phyloP scores from a whole-genome alignment of 2,797 vertebrate species.

The Florisuga fusca region DNA sequence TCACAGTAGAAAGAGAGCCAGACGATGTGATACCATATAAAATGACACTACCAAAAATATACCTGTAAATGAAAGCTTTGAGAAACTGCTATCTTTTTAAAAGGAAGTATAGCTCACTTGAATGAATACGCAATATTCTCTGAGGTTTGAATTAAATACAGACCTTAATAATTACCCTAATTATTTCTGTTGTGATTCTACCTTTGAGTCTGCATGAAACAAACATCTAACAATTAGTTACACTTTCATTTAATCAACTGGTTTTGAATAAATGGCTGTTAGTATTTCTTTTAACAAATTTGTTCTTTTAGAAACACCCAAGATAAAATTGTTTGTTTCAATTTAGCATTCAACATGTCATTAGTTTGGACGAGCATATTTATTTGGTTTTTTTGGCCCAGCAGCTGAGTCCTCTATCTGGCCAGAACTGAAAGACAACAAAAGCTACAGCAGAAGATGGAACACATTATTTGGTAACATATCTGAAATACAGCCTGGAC shows the following conservation, averaged over 20 bases:
- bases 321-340: constrained; percentile 53
- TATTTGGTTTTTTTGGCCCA: constrained; percentile 34
- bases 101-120: constrained; percentile 41
- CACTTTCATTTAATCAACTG: constrained; percentile 56
- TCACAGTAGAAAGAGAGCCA: constrained; percentile 45
- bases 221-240: constrained; percentile 71
- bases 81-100: constrained; percentile 24
- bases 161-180: constrained; percentile 76
- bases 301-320: constrained; percentile 59
- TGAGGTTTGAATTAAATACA: constrained; percentile 70
- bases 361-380: constrained; percentile 40
- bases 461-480: constrained; percentile 61
- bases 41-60: constrained; percentile 61
- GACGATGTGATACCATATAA: constrained; percentile 49
- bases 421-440: background rate
- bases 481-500: constrained; percentile 56
- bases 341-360: constrained; percentile 40
- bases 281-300: constrained; percentile 43
- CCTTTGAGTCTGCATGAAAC: constrained; percentile 75
- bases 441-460: constrained; percentile 61
- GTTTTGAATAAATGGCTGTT: constrained; percentile 58
- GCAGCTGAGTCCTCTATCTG: constrained; percentile 32
- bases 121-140: constrained; percentile 65
- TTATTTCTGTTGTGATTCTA: constrained; percentile 76
- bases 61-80: constrained; percentile 44